A percentile compares a stretch with the other conserved stretches of the same genome.
phyloP scores from a whole-genome alignment of 2,888 invertebrate genomes.

The Chesias legatella region DNA sequence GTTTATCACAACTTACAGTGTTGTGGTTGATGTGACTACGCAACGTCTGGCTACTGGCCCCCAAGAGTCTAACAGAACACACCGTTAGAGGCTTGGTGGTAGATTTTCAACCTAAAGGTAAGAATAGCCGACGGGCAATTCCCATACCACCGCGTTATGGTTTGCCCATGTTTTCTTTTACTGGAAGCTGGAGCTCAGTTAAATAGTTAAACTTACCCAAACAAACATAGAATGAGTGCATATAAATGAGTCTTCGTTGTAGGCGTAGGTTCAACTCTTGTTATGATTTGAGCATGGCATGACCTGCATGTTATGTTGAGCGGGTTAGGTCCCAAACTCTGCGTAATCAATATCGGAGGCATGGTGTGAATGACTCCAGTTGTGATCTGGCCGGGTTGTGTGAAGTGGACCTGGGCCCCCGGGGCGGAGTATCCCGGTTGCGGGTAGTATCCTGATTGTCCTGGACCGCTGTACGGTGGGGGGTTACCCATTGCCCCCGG shows the following conservation, averaged over 20 bases:
- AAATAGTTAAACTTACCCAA: constrained; percentile 47
- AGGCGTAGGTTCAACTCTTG: constrained; percentile 58
- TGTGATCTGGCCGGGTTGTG: too few relatives aligned
- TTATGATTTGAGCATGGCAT: constrained; percentile 65
- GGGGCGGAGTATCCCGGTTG: constrained; percentile 11
- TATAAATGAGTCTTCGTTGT: constrained; percentile 76
- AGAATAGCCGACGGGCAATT: too few relatives aligned
- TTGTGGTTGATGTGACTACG: too few relatives aligned
- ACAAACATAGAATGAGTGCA: constrained; percentile 70
- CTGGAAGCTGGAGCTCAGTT: constrained; percentile 23
- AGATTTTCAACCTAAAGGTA: too few relatives aligned
- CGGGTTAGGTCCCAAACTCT: constrained; percentile 44
- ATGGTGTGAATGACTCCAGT: constrained; percentile 2
- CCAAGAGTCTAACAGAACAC: too few relatives aligned
- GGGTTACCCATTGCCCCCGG: constrained; percentile 20
- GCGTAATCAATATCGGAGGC: constrained; percentile 26
- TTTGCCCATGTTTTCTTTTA: too few relatives aligned
- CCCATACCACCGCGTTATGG: too few relatives aligned
- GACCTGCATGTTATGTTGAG: constrained; percentile 56
- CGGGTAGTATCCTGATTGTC: constrained; percentile 23
- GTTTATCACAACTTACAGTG: too few relatives aligned
- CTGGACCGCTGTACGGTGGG: constrained; percentile 22
- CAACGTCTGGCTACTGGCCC: too few relatives aligned
- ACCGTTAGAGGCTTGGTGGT: too few relatives aligned
- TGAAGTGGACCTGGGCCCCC: neutral